phyloP scores from a whole-genome alignment of 2,113 vertebrate species.

The Melanostigma gelatinosum region DNA sequence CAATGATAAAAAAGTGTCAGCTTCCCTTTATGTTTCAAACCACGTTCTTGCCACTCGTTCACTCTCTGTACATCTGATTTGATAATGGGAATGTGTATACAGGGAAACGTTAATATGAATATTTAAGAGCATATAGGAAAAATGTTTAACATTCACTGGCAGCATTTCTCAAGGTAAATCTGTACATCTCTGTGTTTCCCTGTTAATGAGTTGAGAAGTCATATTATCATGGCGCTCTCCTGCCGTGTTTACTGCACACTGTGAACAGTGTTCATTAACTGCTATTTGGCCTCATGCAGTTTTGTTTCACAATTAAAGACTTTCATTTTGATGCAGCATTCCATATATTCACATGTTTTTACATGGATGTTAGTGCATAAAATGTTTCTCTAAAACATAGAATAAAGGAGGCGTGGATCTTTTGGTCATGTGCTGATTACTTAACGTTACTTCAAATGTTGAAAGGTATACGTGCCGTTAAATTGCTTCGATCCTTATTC shows the following conservation, averaged over 20 bases:
- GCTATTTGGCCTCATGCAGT: conserved; percentile 16
- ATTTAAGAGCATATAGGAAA: conserved; percentile 21
- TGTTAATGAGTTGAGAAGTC: conserved; percentile 43
- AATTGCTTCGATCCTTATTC: background rate
- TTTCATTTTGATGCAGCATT: background rate
- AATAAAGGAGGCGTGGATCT: background rate
- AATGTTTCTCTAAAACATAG: background rate
- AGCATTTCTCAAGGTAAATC: conserved; percentile 35
- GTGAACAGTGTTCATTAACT: conserved; percentile 34
- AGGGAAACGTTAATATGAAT: conserved; percentile 9
- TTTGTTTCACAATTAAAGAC: conserved; percentile 35
- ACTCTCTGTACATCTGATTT: conserved; percentile 23
- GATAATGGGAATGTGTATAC: background rate
- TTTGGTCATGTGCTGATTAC: background rate
- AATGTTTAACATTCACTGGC: conserved; percentile 25
- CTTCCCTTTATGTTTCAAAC: conserved; percentile 15
- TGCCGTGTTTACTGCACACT: conserved; percentile 23
- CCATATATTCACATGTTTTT: background rate
- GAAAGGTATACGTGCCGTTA: background rate
- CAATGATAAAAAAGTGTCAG: conserved; percentile 37
- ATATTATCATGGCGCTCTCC: conserved; percentile 32
- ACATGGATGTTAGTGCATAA: background rate
- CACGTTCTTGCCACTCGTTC: conserved; percentile 18
- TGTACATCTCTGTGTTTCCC: conserved; percentile 22
- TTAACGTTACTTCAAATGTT: background rate